A percentile compares a stretch with the other conserved stretches of the same genome.
phyloP scores from a whole-genome alignment of 53 echinoderm and acorn worm species.

The Luidia sarsii region DNA sequence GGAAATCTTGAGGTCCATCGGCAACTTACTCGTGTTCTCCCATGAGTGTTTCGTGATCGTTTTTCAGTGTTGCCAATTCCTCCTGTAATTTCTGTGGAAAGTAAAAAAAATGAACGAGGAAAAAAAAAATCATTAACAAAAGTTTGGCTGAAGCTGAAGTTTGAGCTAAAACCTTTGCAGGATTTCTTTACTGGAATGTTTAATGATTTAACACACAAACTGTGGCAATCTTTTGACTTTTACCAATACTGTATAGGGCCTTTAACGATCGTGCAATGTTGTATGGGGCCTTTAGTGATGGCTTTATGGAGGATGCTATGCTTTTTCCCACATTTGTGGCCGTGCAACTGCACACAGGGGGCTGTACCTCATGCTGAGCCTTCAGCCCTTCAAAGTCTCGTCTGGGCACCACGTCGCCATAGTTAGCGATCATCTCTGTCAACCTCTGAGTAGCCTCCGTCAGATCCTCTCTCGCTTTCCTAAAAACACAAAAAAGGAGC shows the following conservation, averaged over 20 bases:
- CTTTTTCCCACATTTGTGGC: too few species aligned
- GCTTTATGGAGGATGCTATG: too few species aligned
- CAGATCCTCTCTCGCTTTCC: slow-evolving; percentile 91
- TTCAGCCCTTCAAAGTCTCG: slow-evolving; percentile 89
- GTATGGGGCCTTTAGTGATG: background rate
- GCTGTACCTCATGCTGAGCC: slow-evolving; percentile 81
- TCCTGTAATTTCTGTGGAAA: slow-evolving; percentile 75
- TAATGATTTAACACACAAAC: too few species aligned
- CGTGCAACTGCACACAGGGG: slow-evolving; percentile 53
- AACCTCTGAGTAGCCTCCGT: slow-evolving; percentile 78
- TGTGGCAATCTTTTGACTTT: too few species aligned
- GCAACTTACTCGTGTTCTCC: slow-evolving; percentile 97
- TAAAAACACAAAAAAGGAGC: slow-evolving; percentile 20
- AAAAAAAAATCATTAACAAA: too few species aligned
- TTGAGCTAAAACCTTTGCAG: too few species aligned
- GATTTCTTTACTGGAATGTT: too few species aligned
- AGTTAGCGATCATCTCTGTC: slow-evolving; percentile 98
- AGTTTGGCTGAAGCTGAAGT: too few species aligned
- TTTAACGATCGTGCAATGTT: background rate
- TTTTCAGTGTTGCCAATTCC: slow-evolving; percentile 63
- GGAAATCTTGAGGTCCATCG: too few species aligned
- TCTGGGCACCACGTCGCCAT: slow-evolving; percentile 97
- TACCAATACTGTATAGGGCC: too few species aligned
- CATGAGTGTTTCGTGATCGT: slow-evolving; percentile 77
- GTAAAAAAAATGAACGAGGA: background rate